These are phyloP conservation scores for Diorhabda carinulata DNA, from an alignment of 1,140 invertebrate species.

Conservation along the genomic window DNA sequence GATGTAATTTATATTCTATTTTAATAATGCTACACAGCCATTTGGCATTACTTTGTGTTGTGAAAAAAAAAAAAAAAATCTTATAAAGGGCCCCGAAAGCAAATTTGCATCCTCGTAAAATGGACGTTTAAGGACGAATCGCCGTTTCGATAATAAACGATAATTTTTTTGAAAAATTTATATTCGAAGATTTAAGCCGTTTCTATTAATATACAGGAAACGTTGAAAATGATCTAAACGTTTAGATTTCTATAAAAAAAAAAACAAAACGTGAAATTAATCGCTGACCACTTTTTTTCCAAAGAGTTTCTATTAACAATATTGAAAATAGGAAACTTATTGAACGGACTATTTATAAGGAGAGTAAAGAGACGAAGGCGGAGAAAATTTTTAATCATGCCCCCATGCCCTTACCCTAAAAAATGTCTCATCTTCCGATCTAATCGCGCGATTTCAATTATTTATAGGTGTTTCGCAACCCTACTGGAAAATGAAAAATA, in stretches of 20 bases:
- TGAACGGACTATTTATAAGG: too few relatives aligned
- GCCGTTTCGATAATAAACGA: too few relatives aligned
- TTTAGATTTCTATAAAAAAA: too few relatives aligned
- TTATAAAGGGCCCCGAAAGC: conserved; percentile 8
- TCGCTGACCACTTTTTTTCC: too few relatives aligned
- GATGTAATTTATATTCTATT: conserved; percentile 34
- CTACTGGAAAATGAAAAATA: conserved; percentile 19
- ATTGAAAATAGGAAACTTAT: too few relatives aligned
- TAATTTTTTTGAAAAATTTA: too few relatives aligned
- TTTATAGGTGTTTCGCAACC: conserved; percentile 18
- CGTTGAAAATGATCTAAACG: too few relatives aligned
- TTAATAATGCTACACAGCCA: conserved; percentile 37
- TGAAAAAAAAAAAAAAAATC: conserved; percentile 3
- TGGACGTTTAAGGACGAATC: too few relatives aligned
- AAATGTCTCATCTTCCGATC: conserved; percentile 19
- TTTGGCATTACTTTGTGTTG: conserved; percentile 32
- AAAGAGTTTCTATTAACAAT: too few relatives aligned
- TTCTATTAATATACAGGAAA: too few relatives aligned
- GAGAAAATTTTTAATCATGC: conserved; percentile 22
- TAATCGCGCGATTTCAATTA: conserved; percentile 22
- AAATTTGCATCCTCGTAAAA: conserved; percentile 12
- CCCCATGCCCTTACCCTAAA: conserved; percentile 7
- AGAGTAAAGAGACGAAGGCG: conserved; percentile 3
- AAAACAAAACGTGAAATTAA: too few relatives aligned
- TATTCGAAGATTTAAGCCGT: too few relatives aligned